phyloP scores from a whole-genome alignment of 1,140 invertebrate genomes.

The Octopus sinensis region DNA sequence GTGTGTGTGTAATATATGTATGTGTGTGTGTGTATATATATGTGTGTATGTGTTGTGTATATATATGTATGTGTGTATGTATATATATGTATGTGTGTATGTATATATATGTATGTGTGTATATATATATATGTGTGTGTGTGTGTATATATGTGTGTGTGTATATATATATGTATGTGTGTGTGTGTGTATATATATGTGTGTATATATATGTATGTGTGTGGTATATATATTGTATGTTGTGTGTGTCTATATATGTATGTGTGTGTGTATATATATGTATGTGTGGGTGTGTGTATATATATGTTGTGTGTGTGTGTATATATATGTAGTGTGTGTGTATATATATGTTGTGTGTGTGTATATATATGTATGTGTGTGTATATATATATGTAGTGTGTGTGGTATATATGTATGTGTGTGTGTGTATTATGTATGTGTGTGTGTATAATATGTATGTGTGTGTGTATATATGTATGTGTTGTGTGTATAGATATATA shows the following conservation, averaged over 20 bases:
- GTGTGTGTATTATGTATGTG: neutral
- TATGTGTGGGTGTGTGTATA: neutral
- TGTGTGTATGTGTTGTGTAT: too few species aligned
- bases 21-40: slow-evolving; percentile 5
- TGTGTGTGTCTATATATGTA: slow-evolving; percentile 8
- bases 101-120: neutral
- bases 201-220: neutral
- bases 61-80: slow-evolving; percentile 12
- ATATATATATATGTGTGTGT: neutral
- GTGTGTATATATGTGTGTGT: neutral
- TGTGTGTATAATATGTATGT: neutral
- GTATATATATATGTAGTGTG: neutral
- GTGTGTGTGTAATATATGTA: neutral
- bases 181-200: neutral
- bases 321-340: neutral
- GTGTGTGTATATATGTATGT: slow-evolving; percentile 12
- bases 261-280: slow-evolving; percentile 13
- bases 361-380: neutral
- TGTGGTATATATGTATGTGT: too few species aligned
- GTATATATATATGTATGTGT: neutral
- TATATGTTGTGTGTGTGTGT: neutral
- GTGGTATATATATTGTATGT: too few species aligned
- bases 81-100: neutral
- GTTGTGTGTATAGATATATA: neutral
- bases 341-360: neutral